phyloP scores from a whole-genome alignment of 2,113 vertebrate genomes.

The Merops nubicus region DNA sequence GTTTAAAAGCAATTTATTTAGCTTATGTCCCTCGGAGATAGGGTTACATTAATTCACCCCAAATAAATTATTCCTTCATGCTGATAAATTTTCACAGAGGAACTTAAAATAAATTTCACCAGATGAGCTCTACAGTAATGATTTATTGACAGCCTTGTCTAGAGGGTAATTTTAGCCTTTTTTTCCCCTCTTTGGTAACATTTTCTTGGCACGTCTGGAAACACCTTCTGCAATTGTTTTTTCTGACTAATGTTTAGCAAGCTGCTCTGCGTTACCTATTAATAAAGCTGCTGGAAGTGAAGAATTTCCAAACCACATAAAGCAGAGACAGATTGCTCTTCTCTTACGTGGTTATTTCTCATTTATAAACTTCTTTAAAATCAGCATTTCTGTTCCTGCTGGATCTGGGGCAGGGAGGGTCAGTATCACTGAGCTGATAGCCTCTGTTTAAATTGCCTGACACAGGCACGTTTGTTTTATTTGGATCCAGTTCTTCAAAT shows the following conservation, averaged over 20 bases:
- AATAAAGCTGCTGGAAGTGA: background rate
- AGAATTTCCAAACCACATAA: background rate
- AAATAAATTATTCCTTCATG: background rate
- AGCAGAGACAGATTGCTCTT: background rate
- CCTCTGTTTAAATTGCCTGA: constrained; percentile 20
- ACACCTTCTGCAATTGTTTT: background rate
- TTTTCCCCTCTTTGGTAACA: background rate
- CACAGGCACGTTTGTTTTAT: background rate
- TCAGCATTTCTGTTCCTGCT: background rate
- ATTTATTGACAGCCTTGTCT: background rate
- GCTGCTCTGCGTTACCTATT: background rate
- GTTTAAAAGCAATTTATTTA: background rate
- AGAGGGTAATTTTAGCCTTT: background rate
- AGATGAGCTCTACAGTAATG: no score
- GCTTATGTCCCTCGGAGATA: background rate
- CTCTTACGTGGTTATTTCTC: background rate
- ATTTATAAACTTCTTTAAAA: background rate
- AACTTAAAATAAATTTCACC: background rate
- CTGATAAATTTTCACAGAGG: background rate
- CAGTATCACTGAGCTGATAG: background rate
- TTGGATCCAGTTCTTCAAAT: background rate
- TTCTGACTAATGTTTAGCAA: background rate
- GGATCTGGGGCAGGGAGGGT: background rate
- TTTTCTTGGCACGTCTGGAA: background rate
- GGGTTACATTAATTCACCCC: background rate